Percentiles rank a stretch among this genome's conserved stretches.
phyloP scores from a whole-genome alignment of 2,113 vertebrate species.

The Zapus hudsonius region DNA sequence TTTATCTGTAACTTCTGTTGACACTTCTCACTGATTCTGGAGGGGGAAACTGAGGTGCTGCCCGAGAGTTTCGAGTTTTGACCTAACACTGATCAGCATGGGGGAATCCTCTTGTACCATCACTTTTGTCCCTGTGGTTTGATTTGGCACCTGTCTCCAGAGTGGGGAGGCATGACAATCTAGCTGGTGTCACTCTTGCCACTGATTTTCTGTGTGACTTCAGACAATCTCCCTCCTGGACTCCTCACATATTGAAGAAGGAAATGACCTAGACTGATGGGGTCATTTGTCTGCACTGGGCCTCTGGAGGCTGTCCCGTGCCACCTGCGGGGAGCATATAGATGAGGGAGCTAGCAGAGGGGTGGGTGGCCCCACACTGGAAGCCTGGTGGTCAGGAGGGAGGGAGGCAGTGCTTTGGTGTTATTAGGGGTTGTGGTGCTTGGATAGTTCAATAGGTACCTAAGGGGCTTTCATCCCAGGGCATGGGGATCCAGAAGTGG shows the following conservation, averaged over 20 bases:
- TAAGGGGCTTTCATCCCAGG: fast-evolving
- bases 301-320: fast-evolving
- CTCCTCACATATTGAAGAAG: not conserved
- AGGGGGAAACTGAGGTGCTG: no score
- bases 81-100: no score
- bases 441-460: not conserved
- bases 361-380: fast-evolving
- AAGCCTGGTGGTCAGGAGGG: no score
- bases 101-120: not conserved
- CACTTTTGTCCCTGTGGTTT: not conserved
- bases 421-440: fast-evolving
- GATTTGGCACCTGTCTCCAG: not conserved
- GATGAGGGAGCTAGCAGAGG: not conserved
- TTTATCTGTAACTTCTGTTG: no score
- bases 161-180: not conserved
- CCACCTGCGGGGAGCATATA: not conserved
- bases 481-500: not conserved
- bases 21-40: no score
- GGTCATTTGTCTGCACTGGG: not conserved
- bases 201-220: not conserved
- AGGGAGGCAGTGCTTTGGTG: not conserved
- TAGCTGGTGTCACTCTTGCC: not conserved
- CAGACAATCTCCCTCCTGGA: not conserved
- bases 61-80: no score
- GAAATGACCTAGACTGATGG: not conserved